These are phyloP conservation scores for Cygnus atratus DNA, from an alignment of 2,113 vertebrate genomes.

Conservation along the genomic window DNA sequence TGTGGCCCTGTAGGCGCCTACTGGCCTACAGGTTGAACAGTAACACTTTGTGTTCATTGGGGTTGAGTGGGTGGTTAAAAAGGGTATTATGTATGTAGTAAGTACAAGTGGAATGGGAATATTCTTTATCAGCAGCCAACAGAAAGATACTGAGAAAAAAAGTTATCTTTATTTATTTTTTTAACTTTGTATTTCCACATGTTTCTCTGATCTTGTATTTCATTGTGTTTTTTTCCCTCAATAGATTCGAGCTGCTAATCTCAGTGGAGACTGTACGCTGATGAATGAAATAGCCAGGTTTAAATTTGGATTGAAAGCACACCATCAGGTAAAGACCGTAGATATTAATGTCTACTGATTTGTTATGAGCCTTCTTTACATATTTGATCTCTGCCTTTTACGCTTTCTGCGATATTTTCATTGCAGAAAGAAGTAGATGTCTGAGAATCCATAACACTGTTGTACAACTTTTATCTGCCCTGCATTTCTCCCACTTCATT, in stretches of 20 bases:
- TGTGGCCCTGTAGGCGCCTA: neutral
- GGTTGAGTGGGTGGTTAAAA: neutral
- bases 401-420: neutral
- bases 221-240: neutral
- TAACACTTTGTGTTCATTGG: neutral
- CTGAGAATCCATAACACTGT: neutral
- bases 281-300: constrained; percentile 85
- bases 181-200: neutral
- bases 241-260: constrained; percentile 94
- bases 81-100: neutral
- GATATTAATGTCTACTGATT: neutral
- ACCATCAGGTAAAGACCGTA: constrained; percentile 87
- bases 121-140: neutral
- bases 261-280: constrained; percentile 94
- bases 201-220: constrained; percentile 10
- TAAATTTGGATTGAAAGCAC: constrained; percentile 90
- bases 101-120: neutral
- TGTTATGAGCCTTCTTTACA: neutral
- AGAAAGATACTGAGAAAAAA: neutral
- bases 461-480: neutral
- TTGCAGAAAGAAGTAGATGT: neutral
- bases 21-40: neutral
- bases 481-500: neutral
- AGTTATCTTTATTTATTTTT: neutral
- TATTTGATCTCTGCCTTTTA: neutral